Evolutionary conservation across 2,113 vertebrate genomes (phyloP), one percentile per base, ranked within the genome.

Genomic region (Hassar affinis): DNA sequence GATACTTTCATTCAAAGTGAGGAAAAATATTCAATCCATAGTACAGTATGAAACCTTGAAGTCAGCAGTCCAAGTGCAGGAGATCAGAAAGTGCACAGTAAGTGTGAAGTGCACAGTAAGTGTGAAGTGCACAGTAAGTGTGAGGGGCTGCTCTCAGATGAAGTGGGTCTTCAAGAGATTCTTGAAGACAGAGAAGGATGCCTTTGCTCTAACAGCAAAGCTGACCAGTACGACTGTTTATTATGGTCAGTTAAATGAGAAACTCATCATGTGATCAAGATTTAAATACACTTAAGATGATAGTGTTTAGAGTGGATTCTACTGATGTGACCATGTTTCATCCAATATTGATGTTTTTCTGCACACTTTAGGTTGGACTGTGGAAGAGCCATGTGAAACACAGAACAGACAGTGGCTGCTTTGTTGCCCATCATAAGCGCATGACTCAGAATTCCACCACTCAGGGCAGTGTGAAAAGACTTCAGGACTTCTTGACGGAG

Each of bases 361-460:
- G n/a, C 27, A 47, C 33, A 49, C 64, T 77, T 77, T 80, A 98
- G 97, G 97, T 98, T 5, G 96, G 97, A 71, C 93, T 98, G 81
- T 94, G 94, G 95, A 97, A 97, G 90, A 96, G 95, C 88, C 96
- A 94, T 2, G 89, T 93, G 5, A 94, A 91, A 79, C 93, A 93
- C 59, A 94, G 88, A 81, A 89, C 93, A 68, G 94, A 94, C 0
- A 92, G 91, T 3, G 89, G 90, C 82, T 93, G 93, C 47, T 94
- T 95, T n/a, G 18, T 92, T 25, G 92, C 89, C 42, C 92, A 84
- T 38, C 91, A 92, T 62, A 94, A 86, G 87, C 87, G 88, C 0
- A 56, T 86, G 1, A 33, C 59, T 0, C 89, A 91, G 51, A 91
- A 88, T 4, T 85, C 69, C 64, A 91, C 81, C 81, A 69, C 59